Conservation (phyloP, 2,113 vertebrate species). For the Poeciliopsis occidentalis region DNA sequence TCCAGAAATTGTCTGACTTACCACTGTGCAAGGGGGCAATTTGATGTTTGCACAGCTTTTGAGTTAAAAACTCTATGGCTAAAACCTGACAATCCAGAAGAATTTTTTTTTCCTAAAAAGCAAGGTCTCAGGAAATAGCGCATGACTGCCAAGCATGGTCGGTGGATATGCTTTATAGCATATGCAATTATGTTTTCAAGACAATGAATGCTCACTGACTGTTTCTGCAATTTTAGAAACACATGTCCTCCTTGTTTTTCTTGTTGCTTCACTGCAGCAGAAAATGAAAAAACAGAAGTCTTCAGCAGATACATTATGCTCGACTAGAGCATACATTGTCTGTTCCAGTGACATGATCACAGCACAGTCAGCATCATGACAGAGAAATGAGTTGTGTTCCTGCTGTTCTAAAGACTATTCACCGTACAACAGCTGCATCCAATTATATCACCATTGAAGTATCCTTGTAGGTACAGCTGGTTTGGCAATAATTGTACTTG, state of each 20-base stretch:
- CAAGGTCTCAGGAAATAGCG: constrained; percentile 49
- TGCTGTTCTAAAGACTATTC: constrained; percentile 25
- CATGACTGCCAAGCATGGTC: constrained; percentile 33
- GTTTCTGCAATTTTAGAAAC: constrained; percentile 32
- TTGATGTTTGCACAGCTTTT: neutral
- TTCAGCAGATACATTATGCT: constrained; percentile 54
- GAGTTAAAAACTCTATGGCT: neutral
- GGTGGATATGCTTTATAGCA: constrained; percentile 42
- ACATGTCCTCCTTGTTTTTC: constrained; percentile 44
- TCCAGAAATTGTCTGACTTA: too few relatives aligned
- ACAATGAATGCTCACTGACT: constrained; percentile 35
- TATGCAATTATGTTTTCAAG: constrained; percentile 36
- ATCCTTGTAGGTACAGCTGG: constrained; percentile 16
- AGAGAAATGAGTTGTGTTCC: constrained; percentile 27
- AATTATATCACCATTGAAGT: neutral
- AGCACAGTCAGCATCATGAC: constrained; percentile 46
- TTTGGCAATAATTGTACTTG: neutral
- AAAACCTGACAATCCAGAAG: neutral
- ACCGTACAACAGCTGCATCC: constrained; percentile 14
- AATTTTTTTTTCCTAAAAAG: constrained; percentile 6
- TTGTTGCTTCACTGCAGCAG: constrained; percentile 23
- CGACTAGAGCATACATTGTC: constrained; percentile 24
- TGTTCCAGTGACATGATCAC: constrained; percentile 34
- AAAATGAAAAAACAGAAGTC: constrained; percentile 15
- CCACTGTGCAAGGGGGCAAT: neutral